Conservation (phyloP, 1,140 invertebrate species). For the Procambarus clarkii region DNA sequence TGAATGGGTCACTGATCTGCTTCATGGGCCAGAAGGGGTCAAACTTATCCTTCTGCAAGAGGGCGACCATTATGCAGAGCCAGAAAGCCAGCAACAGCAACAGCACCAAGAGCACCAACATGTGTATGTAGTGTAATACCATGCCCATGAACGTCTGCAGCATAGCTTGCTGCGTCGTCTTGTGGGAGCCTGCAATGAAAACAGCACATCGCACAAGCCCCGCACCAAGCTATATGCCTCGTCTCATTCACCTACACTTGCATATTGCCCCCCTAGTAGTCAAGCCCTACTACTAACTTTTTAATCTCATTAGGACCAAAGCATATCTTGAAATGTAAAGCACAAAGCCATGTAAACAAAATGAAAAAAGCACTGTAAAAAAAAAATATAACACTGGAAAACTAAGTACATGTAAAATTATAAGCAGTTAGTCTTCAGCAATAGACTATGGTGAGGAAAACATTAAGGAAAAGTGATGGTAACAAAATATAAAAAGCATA, state of each 20-base stretch:
- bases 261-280: background rate
- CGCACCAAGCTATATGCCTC: background rate
- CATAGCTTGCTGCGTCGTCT: constrained; percentile 38
- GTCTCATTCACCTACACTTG: background rate
- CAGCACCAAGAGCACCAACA: constrained; percentile 62
- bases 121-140: constrained; percentile 57
- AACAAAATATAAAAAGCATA: too few species aligned
- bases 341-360: background rate
- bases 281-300: too few species aligned
- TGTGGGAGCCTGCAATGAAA: constrained; percentile 51
- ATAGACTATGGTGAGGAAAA: too few species aligned
- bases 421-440: too few species aligned
- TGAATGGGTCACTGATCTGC: constrained; percentile 42
- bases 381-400: background rate
- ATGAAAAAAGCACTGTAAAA: background rate
- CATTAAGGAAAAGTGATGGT: too few species aligned
- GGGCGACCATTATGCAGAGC: constrained; percentile 73
- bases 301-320: background rate
- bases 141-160: constrained; percentile 48
- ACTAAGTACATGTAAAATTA: too few species aligned
- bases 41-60: constrained; percentile 57
- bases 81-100: constrained; percentile 59
- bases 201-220: constrained; percentile 54
- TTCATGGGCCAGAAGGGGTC: constrained; percentile 52
- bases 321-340: background rate